Base-by-base conservation (phyloP, 2,113 vertebrate species). In the Hippocampus zosterae region DNA sequence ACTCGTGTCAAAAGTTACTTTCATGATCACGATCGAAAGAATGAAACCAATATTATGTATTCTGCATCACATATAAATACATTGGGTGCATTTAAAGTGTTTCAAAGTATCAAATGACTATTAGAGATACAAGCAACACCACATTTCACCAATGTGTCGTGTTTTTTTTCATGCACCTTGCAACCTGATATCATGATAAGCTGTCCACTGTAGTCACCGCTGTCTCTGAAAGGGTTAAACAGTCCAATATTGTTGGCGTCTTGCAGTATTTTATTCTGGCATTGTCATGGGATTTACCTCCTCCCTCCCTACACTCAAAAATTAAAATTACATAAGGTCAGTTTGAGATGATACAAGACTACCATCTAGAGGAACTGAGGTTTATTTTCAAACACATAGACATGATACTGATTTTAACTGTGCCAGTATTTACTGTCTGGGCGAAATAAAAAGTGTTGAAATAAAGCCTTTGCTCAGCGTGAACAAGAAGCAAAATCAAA, bases 301-400 rank as follows among this genome's bases (percentile, higher is more conserved):
- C n/a, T 37, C 33, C 5, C 33, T 44, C 42, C 42, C 42, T 44
- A 12, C 53, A 12, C 53, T 56, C n/a, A 25, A 23, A 40, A 29
- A 61, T n/a, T 2, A 3, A 52, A 52, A 21, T 52, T 3, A 52
- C 50, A 52, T 52, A 52, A 52, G 19, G 21, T 19, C 50, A 52
- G 19, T 52, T 46, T 44, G 8, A 60, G 37, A 60, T 37, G 12
- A 3, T 46, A 23, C 64, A 53, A 70, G 12, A 33, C 2, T 29
- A 53, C 69, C 78, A 70, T 23, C 78, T 78, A 68, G 72, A 27
- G 78, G 69, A 59, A 15, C 0, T 23, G 23, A 55, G 23, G 53
- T 56, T 56, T 23, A n/a, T 50, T 21, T 55, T 11, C 21, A 52
- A 18, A 21, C n/a, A 23, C n/a, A 11, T n/a, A 23, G 21, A n/a